Evolutionary conservation across 2,113 vertebrate species (phyloP), one percentile per base, ranked within the genome.

Genomic region (Percina caprodes): DNA sequence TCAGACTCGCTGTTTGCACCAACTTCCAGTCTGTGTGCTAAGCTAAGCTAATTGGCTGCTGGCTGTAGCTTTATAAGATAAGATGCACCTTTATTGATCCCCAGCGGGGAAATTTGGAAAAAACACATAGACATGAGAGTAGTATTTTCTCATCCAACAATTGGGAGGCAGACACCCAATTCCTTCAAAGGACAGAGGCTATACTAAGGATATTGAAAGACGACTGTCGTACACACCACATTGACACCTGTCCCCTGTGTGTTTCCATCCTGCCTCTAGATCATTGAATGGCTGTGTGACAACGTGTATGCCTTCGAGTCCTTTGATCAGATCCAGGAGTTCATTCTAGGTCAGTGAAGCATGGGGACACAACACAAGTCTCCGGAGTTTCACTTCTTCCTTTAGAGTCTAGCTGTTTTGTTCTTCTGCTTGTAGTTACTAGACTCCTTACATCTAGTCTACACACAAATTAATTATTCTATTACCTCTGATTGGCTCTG

Each of bases 321-420:
- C 77, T 98, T 98, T 91, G 96, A 99, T 93, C 97, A 96, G 60
- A 95, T 98, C 89, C 97, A 99, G 91, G 98, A 99, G 93, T 97
- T 99, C 91, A 95, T 99, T 86, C 94, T 98, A 48, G 97, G 98
- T 99, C 94, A 90, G 97, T 88, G 23, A 54, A 52, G 56, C 55
- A 18, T 0, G 24, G 24, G 21, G 48, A 74, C 21, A 30, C 39
- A 21, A 74, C 21, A 30, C 39, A n/a, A 56, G 11, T 56, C 67
- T 78, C 66, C 59, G 11, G 33, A 52, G 73, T 63, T 76, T 56
- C 49, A 35, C 56, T 66, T 69, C 68, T 51, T 48, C 30, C 26
- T 63, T 76, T 18, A 48, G 14, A 65, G 62, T 62, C 72, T 15
- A 19, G 45, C 59, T 21, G 24, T 61, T 82, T 78, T 77, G 42